phyloP scores from a whole-genome alignment of 1,140 invertebrate species.

The Polypedilum vanderplanki region DNA sequence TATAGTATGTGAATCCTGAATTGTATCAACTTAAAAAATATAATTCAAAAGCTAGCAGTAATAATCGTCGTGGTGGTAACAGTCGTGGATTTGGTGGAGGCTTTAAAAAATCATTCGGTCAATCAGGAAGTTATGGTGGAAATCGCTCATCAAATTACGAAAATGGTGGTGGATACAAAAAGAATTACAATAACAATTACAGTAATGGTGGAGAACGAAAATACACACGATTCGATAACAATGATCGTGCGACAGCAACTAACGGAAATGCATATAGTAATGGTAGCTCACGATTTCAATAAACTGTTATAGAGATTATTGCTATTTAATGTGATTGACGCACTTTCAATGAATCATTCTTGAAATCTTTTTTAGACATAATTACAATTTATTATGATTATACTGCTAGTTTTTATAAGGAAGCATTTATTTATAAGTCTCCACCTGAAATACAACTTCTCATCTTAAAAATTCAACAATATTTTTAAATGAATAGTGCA shows the following conservation, averaged over 20 bases:
- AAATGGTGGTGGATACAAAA: not conserved
- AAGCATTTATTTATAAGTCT: not conserved
- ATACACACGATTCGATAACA: not conserved
- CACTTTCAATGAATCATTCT: too few relatives aligned
- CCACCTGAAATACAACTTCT: too few relatives aligned
- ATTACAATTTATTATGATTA: too few relatives aligned
- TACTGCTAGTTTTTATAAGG: not conserved
- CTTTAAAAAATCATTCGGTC: not conserved
- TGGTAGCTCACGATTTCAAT: slow-evolving; percentile 4
- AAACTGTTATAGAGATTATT: not conserved
- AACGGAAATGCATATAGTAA: not conserved
- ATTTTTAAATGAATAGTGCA: too few relatives aligned
- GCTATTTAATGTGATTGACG: too few relatives aligned
- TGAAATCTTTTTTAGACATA: too few relatives aligned
- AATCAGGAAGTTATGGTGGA: not conserved
- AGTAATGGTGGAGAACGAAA: not conserved
- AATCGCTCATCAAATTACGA: not conserved
- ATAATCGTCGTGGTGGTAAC: not conserved
- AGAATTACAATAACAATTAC: not conserved
- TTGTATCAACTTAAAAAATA: slow-evolving; percentile 23
- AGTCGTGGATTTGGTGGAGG: not conserved
- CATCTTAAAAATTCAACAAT: too few relatives aligned
- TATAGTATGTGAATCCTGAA: slow-evolving; percentile 5
- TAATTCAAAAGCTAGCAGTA: not conserved
- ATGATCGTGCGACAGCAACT: not conserved